phyloP scores from a whole-genome alignment of 2,113 vertebrate genomes.

The Oryzias javanicus region DNA sequence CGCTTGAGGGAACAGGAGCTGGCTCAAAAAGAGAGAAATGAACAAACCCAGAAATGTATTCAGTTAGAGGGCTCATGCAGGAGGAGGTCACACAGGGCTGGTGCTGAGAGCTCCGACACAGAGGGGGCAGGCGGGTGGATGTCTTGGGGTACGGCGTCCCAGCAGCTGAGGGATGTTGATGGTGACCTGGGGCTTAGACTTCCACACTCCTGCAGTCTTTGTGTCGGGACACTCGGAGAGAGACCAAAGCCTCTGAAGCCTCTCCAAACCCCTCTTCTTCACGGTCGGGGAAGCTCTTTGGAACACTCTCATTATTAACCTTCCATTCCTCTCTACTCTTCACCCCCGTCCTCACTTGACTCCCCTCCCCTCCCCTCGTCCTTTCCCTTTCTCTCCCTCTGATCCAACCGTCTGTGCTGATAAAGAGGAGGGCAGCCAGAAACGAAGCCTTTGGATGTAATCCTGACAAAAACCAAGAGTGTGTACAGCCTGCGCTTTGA shows the following conservation, averaged over 20 bases:
- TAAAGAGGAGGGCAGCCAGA: constrained; percentile 33
- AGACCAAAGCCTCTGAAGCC: constrained; percentile 48
- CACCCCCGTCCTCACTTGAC: constrained; percentile 21
- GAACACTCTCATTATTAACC: constrained; percentile 66
- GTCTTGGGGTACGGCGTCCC: constrained; percentile 41
- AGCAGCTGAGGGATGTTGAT: constrained; percentile 32
- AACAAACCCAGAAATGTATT: constrained; percentile 62
- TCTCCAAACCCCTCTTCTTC: constrained; percentile 47
- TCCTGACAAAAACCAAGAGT: constrained; percentile 24
- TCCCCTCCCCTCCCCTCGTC: background rate
- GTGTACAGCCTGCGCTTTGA: too few relatives aligned
- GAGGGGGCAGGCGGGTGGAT: constrained; percentile 20
- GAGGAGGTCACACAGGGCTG: constrained; percentile 36
- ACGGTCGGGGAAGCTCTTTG: constrained; percentile 46
- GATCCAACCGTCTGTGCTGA: constrained; percentile 48
- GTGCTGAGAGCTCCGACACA: constrained; percentile 25
- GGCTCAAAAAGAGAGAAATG: constrained; percentile 40
- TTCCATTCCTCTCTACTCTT: constrained; percentile 12
- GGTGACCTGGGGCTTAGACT: constrained; percentile 55
- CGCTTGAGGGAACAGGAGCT: constrained; percentile 59
- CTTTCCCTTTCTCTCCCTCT: constrained; percentile 27
- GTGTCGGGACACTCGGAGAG: constrained; percentile 42
- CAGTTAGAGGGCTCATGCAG: constrained; percentile 14
- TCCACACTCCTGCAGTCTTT: constrained; percentile 32
- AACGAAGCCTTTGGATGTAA: constrained; percentile 24